Conservation (phyloP, 1,140 invertebrate species). For the Aphidius gifuensis region DNA sequence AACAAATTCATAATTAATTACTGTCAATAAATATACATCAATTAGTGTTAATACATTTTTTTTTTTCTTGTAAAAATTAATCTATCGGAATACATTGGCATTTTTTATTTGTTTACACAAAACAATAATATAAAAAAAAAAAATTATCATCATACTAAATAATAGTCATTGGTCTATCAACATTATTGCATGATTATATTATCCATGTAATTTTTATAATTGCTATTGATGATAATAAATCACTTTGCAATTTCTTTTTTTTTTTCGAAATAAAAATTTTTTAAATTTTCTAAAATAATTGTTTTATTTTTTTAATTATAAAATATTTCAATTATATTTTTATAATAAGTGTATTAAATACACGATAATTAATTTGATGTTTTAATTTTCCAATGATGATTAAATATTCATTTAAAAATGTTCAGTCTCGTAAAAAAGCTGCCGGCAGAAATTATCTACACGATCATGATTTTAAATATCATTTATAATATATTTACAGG, state of each 20-base stretch:
- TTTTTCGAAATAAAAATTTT: not conserved
- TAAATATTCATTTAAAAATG: not conserved
- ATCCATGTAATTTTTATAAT: slow-evolving; percentile 16
- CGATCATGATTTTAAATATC: no score
- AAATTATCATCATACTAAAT: slow-evolving; percentile 35
- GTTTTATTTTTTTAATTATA: no score
- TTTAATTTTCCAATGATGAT: not conserved
- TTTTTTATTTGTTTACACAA: slow-evolving; percentile 7
- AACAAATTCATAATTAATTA: no score
- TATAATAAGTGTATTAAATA: slow-evolving; percentile 13
- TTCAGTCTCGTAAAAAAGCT: no score
- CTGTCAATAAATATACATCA: no score
- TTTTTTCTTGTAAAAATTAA: no score
- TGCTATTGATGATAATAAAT: not conserved
- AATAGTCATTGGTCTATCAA: slow-evolving; percentile 52
- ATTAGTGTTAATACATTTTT: no score
- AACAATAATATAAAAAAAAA: slow-evolving; percentile 7
- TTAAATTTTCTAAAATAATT: not conserved
- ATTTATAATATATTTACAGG: no score
- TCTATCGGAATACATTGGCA: slow-evolving; percentile 19
- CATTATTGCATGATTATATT: slow-evolving; percentile 36
- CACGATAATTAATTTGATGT: slow-evolving; percentile 28
- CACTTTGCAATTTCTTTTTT: not conserved
- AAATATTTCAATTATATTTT: no score
- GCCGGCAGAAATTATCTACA: no score